These are phyloP conservation scores for Drosophila busckii DNA, from an alignment of 1,140 invertebrate species.

Conservation along the genomic window DNA sequence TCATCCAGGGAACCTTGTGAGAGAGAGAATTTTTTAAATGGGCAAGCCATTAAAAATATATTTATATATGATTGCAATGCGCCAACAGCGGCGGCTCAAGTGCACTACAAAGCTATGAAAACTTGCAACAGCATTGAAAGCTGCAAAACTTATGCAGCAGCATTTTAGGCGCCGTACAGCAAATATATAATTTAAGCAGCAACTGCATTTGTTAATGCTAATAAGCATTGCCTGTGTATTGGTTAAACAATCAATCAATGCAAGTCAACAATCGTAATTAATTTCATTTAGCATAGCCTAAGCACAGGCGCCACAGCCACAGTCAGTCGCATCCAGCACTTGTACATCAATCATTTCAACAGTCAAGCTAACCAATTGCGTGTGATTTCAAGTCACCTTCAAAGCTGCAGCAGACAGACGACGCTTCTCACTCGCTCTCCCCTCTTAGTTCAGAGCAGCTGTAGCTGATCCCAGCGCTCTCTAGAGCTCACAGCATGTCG, in stretches of 20 bases:
- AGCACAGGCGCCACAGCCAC: background rate
- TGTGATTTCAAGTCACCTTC: conserved; percentile 23
- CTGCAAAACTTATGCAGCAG: conserved; percentile 39
- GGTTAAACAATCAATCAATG: conserved; percentile 2
- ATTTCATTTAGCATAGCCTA: background rate
- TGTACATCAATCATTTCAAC: conserved; percentile 25
- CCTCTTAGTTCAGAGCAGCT: conserved; percentile 39
- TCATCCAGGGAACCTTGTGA: too few relatives aligned
- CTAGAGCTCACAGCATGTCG: too few relatives aligned
- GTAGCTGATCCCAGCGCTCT: too few relatives aligned
- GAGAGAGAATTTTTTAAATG: conserved; percentile 33
- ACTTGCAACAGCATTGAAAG: conserved; percentile 21
- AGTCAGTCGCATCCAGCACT: background rate
- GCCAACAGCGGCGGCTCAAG: conserved; percentile 54
- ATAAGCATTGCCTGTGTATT: background rate
- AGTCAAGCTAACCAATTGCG: conserved; percentile 11
- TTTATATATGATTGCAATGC: conserved; percentile 44
- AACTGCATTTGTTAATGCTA: too few relatives aligned
- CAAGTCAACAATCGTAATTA: background rate
- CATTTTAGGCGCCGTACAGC: conserved; percentile 24
- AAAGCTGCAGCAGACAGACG: conserved; percentile 4
- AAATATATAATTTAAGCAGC: conserved; percentile 23
- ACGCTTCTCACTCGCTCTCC: conserved; percentile 10
- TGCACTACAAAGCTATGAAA: conserved; percentile 48
- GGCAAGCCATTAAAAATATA: conserved; percentile 41